These are phyloP conservation scores for Protophormia terraenovae DNA, from an alignment of 2,888 invertebrate genomes.

Conservation along the genomic window DNA sequence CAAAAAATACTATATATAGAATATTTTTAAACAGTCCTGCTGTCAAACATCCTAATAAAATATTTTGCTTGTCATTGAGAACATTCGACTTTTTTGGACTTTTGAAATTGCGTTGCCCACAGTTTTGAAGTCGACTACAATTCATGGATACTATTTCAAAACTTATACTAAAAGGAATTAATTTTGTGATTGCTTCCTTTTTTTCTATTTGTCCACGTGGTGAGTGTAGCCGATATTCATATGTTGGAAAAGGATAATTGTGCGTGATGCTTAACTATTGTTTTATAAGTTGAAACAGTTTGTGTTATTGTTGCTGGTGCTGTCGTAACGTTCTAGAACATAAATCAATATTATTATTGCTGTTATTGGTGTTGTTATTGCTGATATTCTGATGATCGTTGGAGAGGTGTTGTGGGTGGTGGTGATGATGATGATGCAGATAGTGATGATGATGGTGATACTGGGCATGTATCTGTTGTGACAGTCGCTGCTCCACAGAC, in stretches of 20 bases:
- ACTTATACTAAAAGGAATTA: neutral
- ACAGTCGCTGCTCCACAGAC: constrained; percentile 42
- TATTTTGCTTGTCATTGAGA: neutral
- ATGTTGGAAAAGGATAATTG: constrained; percentile 16
- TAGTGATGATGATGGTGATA: constrained; percentile 52
- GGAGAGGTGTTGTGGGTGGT: constrained; percentile 30
- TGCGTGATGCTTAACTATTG: constrained; percentile 47
- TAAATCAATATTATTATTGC: constrained; percentile 38
- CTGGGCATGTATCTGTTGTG: constrained; percentile 40
- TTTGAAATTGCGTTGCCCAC: neutral
- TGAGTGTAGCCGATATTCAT: neutral
- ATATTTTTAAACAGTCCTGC: neutral
- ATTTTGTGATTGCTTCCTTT: neutral
- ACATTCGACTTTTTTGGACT: neutral
- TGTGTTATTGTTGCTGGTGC: constrained; percentile 51
- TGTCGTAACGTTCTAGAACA: constrained; percentile 51
- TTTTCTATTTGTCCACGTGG: neutral
- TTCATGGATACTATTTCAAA: neutral
- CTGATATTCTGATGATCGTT: constrained; percentile 32
- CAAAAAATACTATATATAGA: neutral
- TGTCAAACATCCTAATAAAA: neutral
- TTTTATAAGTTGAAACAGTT: constrained; percentile 30
- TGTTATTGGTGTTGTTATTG: constrained; percentile 4
- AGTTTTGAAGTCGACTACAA: neutral
- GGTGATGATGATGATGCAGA: constrained; percentile 37